Evolutionary conservation across 2,113 vertebrate species (phyloP), one percentile per base, ranked within the genome.

Genomic region (Nesogale talazaci): DNA sequence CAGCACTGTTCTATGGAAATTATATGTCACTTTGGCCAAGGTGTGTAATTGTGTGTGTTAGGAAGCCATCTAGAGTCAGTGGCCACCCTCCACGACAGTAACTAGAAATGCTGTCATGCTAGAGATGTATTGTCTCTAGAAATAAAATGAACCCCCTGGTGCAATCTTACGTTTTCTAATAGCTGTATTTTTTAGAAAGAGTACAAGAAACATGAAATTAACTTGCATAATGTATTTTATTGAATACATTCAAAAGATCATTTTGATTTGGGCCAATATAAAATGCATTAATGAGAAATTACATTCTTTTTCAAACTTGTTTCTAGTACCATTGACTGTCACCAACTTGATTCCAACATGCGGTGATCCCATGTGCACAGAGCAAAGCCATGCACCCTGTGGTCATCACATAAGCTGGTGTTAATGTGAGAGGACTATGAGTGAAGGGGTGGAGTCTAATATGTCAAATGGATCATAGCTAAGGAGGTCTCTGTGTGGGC

Each of bases 231-330:
- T 40, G 27, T n/a, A n/a, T 75, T 79, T 67, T 69, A 70, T 19
- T 72, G 52, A 81, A 63, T 84, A n/a, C 77, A 84, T 91, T 87
- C 12, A 67, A 86, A 92, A 40, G 59, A 27, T 23, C 23, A 74
- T 70, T 83, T 70, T 4, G 38, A 31, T 23, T 10, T 65, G 19
- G 29, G 25, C 6, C 63, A 65, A 65, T 27, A 29, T 74, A 72
- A 72, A 90, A 61, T 31, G 36, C 34, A 86, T 25, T 89, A 74
- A 79, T 80, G 38, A 59, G 36, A 19, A 78, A 57, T 38, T 72
- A 36, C 89, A 83, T 46, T 82, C 6, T 70, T 79, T 76, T 83
- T 77, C 61, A 36, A 16, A 42, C 1, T 65, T 34, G 11, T 70
- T 34, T 12, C 22, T 70, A 34, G n/a, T 70, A 16, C n/a, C n/a